Evolutionary conservation across 1,140 invertebrate species (phyloP), one percentile per base, ranked within the genome.

Genomic region (Drosophila sp.): DNA sequence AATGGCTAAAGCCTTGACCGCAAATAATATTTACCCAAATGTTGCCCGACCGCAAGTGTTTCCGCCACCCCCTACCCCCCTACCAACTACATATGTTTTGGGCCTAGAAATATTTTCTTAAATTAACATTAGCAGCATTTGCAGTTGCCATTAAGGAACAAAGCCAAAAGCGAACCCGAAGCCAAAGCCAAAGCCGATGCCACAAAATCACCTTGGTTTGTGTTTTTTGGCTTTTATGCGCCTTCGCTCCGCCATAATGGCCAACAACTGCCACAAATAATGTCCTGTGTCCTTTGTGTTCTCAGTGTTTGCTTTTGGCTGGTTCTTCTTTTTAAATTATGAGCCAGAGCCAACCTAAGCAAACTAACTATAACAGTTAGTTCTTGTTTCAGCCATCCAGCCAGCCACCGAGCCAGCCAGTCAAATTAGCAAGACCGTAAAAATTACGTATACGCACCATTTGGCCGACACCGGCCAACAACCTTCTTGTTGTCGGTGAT

Each of bases 41-140:
- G 75, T 56, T 78, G 76, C 76, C 76, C 11, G 47, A 50, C 75
- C 83, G 85, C 83, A 86, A 87, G 72, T 86, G 83, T 79, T 86
- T 70, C 76, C 72, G 76, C 55, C 74, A 65, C 65, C 70, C 75
- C 57, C 54, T 17, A 17, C 17, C 62, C 35, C 10, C 54, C 64
- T 66, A 61, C 56, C 60, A 47, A 56, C 40, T 61, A 33, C 29
- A 29, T 67, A 54, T 55, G 60, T 62, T 50, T 30, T 11, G n/a
- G 69, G 32, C 30, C 44, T 50, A 50, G 44, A 50, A 76, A 80
- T 69, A 80, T 89, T 89, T 89, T 89, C 84, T 89, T 84, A 89
- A 89, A 89, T 89, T 89, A 89, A 89, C 85, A 89, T 89, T 89
- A 89, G 77, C 84, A 84, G 76, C 84, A 80, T 89, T 89, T 84